A percentile compares a stretch with the other conserved stretches of the same genome.
These are phyloP conservation scores for Bombycilla garrulus DNA, from an alignment of 2,113 vertebrate species.

Conservation along the genomic window DNA sequence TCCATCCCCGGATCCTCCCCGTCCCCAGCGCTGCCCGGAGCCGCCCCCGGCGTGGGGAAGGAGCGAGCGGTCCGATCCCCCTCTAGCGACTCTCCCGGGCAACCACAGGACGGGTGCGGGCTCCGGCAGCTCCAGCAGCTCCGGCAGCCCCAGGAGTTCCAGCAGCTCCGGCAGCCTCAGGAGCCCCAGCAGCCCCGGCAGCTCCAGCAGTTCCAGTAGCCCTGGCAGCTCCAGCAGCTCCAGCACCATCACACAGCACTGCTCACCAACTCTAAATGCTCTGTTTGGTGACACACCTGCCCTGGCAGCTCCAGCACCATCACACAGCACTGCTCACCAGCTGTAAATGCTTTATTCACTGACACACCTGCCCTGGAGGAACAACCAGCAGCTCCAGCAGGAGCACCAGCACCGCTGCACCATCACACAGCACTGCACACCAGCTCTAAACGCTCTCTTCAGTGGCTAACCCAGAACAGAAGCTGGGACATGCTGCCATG, in stretches of 20 bases:
- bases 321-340: too few species aligned
- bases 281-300: too few species aligned
- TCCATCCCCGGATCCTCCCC: not conserved
- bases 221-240: too few species aligned
- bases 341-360: too few species aligned
- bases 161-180: too few species aligned
- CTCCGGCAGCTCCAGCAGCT: not conserved
- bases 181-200: too few species aligned
- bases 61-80: not conserved
- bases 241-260: too few species aligned
- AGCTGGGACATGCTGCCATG: not conserved
- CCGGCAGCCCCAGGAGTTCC: not conserved
- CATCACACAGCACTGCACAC: fast-evolving
- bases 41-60: not conserved
- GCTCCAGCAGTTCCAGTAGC: too few species aligned
- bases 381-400: not conserved
- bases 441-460: not conserved
- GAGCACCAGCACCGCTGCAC: not conserved
- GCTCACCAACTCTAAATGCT: too few species aligned
- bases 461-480: not conserved
- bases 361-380: not conserved
- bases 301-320: too few species aligned
- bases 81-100: slow-evolving; percentile 32
- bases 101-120: not conserved
- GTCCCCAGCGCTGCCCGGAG: not conserved